phyloP scores from a whole-genome alignment of 2,113 vertebrate genomes.

The Glaucidium brasilianum region DNA sequence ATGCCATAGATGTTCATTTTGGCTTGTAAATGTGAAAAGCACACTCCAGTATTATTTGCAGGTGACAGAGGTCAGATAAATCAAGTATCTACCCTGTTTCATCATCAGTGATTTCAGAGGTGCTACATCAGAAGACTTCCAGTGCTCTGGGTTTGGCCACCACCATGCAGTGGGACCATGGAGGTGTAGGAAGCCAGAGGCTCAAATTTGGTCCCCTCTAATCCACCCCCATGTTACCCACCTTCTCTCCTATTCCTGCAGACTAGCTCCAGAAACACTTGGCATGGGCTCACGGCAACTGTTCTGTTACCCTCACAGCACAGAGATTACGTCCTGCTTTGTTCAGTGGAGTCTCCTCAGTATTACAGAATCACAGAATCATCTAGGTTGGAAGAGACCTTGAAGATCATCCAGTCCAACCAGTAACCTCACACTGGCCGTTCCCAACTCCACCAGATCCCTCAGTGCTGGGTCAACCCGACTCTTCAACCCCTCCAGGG shows the following conservation, averaged over 20 bases:
- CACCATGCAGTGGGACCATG: not conserved
- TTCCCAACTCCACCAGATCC: too few species aligned
- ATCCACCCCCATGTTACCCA: accelerated
- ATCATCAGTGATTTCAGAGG: not conserved
- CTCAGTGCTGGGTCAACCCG: too few species aligned
- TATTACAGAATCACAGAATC: too few species aligned
- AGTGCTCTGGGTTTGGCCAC: not conserved
- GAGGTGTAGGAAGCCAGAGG: not conserved
- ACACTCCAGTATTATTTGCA: not conserved
- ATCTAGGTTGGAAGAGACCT: too few species aligned
- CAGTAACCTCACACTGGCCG: too few species aligned
- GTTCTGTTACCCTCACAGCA: not conserved
- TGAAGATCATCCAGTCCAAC: too few species aligned
- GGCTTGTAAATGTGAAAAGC: not conserved
- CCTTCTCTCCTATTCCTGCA: not conserved
- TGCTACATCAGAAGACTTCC: not conserved
- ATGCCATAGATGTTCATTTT: not conserved
- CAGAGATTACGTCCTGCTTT: not conserved
- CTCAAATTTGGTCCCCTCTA: not conserved
- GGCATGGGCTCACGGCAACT: not conserved
- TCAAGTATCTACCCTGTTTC: not conserved
- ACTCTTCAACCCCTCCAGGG: too few species aligned
- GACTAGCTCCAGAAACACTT: not conserved
- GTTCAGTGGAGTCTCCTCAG: not conserved
- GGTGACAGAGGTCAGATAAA: not conserved